A percentile compares a stretch with the other conserved stretches of the same genome.
Evolutionary conservation across 2,797 vertebrate genomes (phyloP).

Genomic region (Xenentodon cancila): DNA sequence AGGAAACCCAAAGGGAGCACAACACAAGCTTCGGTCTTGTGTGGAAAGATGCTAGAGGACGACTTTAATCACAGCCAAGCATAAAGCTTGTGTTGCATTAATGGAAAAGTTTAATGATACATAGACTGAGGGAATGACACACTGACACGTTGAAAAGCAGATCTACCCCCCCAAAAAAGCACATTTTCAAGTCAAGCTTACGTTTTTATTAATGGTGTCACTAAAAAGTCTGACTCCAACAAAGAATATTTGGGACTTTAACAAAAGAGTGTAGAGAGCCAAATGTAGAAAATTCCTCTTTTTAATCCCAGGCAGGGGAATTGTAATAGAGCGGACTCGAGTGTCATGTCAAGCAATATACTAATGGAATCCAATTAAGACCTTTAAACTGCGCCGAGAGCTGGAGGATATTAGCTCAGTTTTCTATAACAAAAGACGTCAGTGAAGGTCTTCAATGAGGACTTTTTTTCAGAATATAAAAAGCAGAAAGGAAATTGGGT

Average conservation of each 20-base stretch:
- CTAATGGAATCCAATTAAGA: constrained; percentile 87
- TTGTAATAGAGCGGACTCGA: constrained; percentile 81
- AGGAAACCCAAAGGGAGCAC: constrained; percentile 54
- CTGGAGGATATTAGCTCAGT: constrained; percentile 84
- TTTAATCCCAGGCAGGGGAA: constrained; percentile 78
- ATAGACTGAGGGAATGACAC: constrained; percentile 55
- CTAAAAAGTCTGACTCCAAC: constrained; percentile 71
- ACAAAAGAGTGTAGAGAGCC: constrained; percentile 75
- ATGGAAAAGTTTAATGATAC: constrained; percentile 62
- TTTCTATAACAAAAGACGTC: constrained; percentile 84
- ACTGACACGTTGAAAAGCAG: constrained; percentile 55
- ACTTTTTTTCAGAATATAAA: constrained; percentile 79
- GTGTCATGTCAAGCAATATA: constrained; percentile 86
- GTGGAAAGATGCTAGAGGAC: constrained; percentile 32
- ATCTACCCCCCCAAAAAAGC: constrained; percentile 62
- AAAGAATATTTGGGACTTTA: constrained; percentile 77
- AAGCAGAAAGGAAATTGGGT: constrained; percentile 82
- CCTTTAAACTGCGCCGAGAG: constrained; percentile 81
- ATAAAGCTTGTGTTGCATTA: constrained; percentile 43
- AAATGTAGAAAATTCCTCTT: constrained; percentile 74
- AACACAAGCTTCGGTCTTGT: constrained; percentile 19
- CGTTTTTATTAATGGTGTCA: constrained; percentile 74
- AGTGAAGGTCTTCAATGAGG: constrained; percentile 80
- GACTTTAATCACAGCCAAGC: constrained; percentile 43
- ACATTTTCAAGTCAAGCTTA: constrained; percentile 71